A percentile compares a stretch with the other conserved stretches of the same genome.
phyloP scores from a whole-genome alignment of 2,113 vertebrate genomes.

The Mus musculus region GRCm39 chr6:136931501-136932000 shows the following conservation, averaged over 20 bases:
- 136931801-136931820: conserved; percentile 50
- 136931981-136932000: background rate
- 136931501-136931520: conserved; percentile 60
- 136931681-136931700: background rate
- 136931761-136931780: background rate
- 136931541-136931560: conserved; percentile 70
- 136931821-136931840: background rate
- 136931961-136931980: background rate
- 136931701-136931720: conserved; percentile 1
- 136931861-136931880: conserved; percentile 55
- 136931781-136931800: conserved; percentile 57
- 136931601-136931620: background rate
- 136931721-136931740: background rate
- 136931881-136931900: background rate
- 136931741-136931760: background rate
- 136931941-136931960: background rate
- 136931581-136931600: background rate
- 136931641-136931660: background rate
- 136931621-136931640: conserved; percentile 41
- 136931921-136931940: background rate
- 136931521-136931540: conserved; percentile 55
- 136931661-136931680: background rate
- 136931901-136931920: conserved; percentile 49
- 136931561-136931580: conserved; percentile 75
- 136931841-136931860: conserved; percentile 36